Percentiles rank a stretch among this genome's conserved stretches.
phyloP scores from a whole-genome alignment of 2,888 invertebrate genomes.

The Trichacis sp. region DNA sequence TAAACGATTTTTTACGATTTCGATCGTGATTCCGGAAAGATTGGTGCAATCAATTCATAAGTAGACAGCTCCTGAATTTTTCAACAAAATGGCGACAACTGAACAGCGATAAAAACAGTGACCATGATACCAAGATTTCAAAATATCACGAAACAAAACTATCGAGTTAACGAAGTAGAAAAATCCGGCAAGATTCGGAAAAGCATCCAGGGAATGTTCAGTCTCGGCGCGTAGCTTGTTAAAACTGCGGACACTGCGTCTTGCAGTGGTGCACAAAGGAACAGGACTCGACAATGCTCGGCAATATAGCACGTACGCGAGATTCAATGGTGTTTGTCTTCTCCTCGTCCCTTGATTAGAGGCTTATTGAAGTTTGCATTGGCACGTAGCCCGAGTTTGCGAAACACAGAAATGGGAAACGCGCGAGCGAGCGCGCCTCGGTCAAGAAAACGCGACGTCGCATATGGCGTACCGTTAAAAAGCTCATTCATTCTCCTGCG shows the following conservation, averaged over 20 bases:
- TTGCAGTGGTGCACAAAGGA: slow-evolving; percentile 1
- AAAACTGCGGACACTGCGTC: slow-evolving; percentile 9
- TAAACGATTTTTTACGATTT: too few species aligned
- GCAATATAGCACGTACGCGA: slow-evolving; percentile 20
- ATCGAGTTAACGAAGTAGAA: background rate
- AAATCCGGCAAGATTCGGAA: slow-evolving; percentile 10
- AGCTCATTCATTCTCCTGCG: slow-evolving; percentile 7
- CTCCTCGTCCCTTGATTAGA: slow-evolving; percentile 35
- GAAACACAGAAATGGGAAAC: slow-evolving; percentile 23
- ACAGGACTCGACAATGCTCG: slow-evolving; percentile 10
- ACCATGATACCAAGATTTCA: too few species aligned
- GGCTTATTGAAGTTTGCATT: slow-evolving; percentile 28
- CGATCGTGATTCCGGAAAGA: too few species aligned
- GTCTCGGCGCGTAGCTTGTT: slow-evolving; percentile 8
- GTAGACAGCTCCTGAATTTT: too few species aligned
- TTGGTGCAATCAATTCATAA: too few species aligned
- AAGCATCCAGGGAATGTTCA: slow-evolving; percentile 6
- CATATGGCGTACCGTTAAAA: slow-evolving; percentile 23
- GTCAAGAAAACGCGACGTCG: slow-evolving; percentile 4
- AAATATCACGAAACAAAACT: too few species aligned
- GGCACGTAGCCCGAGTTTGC: slow-evolving; percentile 19
- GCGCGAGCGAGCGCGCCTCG: slow-evolving; percentile 3
- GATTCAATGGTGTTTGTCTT: slow-evolving; percentile 34
- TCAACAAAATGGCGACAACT: too few species aligned
- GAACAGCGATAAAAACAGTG: too few species aligned